phyloP scores from a whole-genome alignment of 2,797 vertebrate genomes.

The Prunella strophiata region DNA sequence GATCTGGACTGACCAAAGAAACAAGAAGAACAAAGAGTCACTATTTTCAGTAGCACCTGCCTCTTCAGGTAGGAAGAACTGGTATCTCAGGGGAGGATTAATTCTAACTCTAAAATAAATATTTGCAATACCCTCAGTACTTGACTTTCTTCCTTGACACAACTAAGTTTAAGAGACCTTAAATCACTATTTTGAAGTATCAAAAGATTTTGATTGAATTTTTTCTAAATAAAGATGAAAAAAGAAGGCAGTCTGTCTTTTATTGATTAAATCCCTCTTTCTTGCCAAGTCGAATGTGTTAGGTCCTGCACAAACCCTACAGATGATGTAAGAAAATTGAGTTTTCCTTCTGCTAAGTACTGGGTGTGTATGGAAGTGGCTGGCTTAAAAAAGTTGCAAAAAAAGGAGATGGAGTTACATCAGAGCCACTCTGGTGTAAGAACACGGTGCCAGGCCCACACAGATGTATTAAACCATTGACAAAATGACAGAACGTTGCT shows the following conservation, averaged over 20 bases:
- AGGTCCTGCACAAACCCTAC: background rate
- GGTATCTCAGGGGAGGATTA: background rate
- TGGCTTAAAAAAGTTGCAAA: background rate
- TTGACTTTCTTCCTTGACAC: background rate
- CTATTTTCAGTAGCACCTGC: background rate
- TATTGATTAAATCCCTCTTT: background rate
- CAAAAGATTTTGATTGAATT: background rate
- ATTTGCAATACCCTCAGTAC: background rate
- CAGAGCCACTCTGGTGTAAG: background rate
- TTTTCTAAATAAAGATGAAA: slow-evolving; percentile 35
- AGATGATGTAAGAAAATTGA: background rate
- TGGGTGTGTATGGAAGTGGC: background rate
- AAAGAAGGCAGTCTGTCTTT: background rate
- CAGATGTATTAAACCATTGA: background rate
- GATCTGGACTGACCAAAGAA: background rate
- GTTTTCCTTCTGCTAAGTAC: background rate
- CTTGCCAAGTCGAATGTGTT: background rate
- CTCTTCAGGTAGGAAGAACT: background rate
- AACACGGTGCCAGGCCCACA: background rate
- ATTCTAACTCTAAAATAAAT: background rate
- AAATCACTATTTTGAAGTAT: background rate
- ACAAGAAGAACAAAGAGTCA: background rate
- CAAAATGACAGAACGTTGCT: background rate
- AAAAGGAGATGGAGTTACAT: background rate
- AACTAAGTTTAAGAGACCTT: background rate